These are phyloP conservation scores for Malurus melanocephalus DNA, from an alignment of 2,113 vertebrate genomes.

Conservation along the genomic window DNA sequence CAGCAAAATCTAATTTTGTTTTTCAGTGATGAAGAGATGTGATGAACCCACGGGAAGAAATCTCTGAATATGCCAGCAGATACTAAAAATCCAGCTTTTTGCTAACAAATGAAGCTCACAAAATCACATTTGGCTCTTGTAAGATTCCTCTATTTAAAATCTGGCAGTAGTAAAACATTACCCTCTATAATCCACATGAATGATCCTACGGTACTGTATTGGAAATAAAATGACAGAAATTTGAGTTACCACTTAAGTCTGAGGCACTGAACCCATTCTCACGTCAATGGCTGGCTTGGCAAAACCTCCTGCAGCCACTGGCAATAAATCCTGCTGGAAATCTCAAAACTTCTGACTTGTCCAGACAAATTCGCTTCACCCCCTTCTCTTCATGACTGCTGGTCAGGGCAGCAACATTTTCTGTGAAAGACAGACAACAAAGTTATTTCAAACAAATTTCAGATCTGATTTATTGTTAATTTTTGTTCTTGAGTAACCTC, in stretches of 20 bases:
- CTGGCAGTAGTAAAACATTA: neutral
- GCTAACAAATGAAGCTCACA: neutral
- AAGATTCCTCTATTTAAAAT: neutral
- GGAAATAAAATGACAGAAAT: neutral
- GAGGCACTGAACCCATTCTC: slow-evolving; percentile 28
- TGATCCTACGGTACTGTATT: neutral
- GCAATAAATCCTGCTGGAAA: slow-evolving; percentile 5
- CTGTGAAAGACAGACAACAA: slow-evolving; percentile 42
- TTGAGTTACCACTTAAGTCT: slow-evolving; percentile 39
- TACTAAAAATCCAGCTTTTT: neutral
- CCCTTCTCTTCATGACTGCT: slow-evolving; percentile 27
- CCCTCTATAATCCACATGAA: neutral
- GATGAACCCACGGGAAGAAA: neutral
- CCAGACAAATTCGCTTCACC: neutral
- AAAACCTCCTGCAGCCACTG: neutral
- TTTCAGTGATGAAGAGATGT: neutral
- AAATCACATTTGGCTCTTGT: neutral
- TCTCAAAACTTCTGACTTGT: neutral
- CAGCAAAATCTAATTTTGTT: neutral
- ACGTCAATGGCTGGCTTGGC: neutral
- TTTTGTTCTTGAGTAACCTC: neutral
- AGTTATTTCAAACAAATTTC: neutral
- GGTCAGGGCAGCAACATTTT: slow-evolving; percentile 45
- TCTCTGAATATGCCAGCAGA: neutral
- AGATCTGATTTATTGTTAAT: neutral